Evolutionary conservation across 1,140 invertebrate species (phyloP), one percentile per base, ranked within the genome.

Genomic region (Drosophila simulans): DNA sequence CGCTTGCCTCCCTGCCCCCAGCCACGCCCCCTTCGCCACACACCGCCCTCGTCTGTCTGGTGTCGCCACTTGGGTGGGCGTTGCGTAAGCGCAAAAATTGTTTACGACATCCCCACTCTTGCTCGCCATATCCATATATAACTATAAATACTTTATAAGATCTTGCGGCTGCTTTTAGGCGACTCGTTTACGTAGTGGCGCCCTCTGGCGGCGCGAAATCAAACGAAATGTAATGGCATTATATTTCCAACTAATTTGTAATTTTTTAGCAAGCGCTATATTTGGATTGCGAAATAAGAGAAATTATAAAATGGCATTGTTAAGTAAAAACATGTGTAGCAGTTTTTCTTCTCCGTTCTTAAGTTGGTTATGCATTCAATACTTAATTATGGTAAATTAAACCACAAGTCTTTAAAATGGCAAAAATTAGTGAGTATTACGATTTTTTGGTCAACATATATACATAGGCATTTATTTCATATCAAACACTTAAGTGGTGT

Each of bases 1-100:
- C 58, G 73, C 78, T 77, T 64, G 71, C 57, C 80, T 55, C 64
- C 37, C 37, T 54, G 31, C 45, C 52, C 40, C 22, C 43, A 10
- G 39, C 40, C 65, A 39, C 73, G 55, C 37, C 62, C 39, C 52
- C 27, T 25, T 15, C 27, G 37, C 20, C 5, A 27, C 5, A 20
- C 46, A 15, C 13, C 46, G 46, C 46, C 48, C 48, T 12, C 48
- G 31, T 31, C 46, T 46, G 37, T 68, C 58, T 66, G 71, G 48
- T 77, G 62, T 57, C 63, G 54, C 63, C 73, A 69, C 73, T 66
- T 77, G 73, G 73, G 72, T 77, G 73, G 73, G 73, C 73, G 73
- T 80, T 80, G 77, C 77, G 59, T 80, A 80, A 80, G 70, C 60
- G 65, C 48, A 77, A 53, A 70, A 80, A 85, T 73, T 85, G 77